Evolutionary conservation across 1,140 invertebrate species (phyloP), one percentile per base, ranked within the genome.

Genomic region (Pseudomyrmex dendroicus): DNA sequence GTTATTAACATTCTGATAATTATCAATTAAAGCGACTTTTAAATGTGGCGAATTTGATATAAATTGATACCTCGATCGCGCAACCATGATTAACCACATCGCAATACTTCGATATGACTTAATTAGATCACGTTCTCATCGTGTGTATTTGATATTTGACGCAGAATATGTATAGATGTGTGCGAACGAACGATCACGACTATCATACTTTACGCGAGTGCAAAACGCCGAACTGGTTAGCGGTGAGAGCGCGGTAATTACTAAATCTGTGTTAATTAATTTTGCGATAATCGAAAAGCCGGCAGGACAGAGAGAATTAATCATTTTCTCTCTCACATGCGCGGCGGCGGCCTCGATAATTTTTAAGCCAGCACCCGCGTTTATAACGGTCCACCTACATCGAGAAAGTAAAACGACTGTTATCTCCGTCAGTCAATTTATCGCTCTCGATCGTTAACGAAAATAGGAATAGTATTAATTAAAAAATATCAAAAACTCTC

Each of bases 201-300:
- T 64, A 67, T 64, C 52, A 50, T 70, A 54, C 50, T 59, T 76
- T 73, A n/a, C 15, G 80, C 83, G 82, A 48, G 20, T 44, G 61
- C 61, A 54, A 48, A 78, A 68, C 44, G 17, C 68, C n/a, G 63
- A 15, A 52, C n/a, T 12, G 7, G 61, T 25, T 61, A 13, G 59
- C 44, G 46, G 22, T 46, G 73, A 48, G 72, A 78, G 64, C 66
- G 59, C 61, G 61, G 83, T 90, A 87, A 90, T 90, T 89, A 89
- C 83, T 82, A 84, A 84, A 83, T 61, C 56, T 56, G 76, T 89
- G 88, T 86, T 84, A 90, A 90, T 90, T 90, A 90, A 90, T 90
- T 89, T 87, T 70, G 54, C 76, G 86, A 86, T 82, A 86, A 90
- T 89, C 87, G 67, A 56, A 72, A 72, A 72, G 66, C 73, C 84